Evolutionary conservation across 1,140 invertebrate genomes (phyloP), one percentile per base, ranked within the genome.

Genomic region (Aphidius ervi): DNA sequence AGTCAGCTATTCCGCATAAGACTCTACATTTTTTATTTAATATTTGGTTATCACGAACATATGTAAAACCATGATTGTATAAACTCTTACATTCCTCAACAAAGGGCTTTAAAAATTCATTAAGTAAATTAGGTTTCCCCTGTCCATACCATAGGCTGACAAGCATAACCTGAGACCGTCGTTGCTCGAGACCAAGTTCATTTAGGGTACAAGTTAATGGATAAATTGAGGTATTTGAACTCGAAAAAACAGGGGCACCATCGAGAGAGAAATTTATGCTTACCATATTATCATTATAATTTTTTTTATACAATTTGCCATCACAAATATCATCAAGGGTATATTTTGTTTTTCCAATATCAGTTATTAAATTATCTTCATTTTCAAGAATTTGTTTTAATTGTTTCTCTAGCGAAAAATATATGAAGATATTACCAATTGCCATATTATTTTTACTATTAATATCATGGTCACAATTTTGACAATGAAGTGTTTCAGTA

Each of bases 41-140:
- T 42, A 9, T 31, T 5, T 37, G 2, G 16, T 56, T 62, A 6
- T 66, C 8, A 45, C 41, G 57, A 37, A 43, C 47, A 49, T 67
- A 71, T 23, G 9, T 55, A 23, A 71, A 65, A 23, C 68, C 67
- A 43, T n/a, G n/a, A n/a, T n/a, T n/a, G n/a, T n/a, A n/a, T n/a
- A 50, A 37, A 5, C 5, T 2, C 62, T 59, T 58, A 41, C 48
- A 42, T 63, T 66, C 62, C 23, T 56, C 43, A 6, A 66, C 58
- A 9, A 68, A 64, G n/a, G 66, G 62, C 46, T 41, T 62, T 37
- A 65, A 56, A 41, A 60, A 67, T 9, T 58, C 60, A 56, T 65
- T 68, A 9, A 68, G 53, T 31, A 43, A 43, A 31, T 5, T 66
- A 39, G 0, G 66, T n/a, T n/a, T n/a, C n/a, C n/a, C n/a, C n/a